Conservation (phyloP, 23 tunicate genomes). For the Trididemnum nubilum region DNA sequence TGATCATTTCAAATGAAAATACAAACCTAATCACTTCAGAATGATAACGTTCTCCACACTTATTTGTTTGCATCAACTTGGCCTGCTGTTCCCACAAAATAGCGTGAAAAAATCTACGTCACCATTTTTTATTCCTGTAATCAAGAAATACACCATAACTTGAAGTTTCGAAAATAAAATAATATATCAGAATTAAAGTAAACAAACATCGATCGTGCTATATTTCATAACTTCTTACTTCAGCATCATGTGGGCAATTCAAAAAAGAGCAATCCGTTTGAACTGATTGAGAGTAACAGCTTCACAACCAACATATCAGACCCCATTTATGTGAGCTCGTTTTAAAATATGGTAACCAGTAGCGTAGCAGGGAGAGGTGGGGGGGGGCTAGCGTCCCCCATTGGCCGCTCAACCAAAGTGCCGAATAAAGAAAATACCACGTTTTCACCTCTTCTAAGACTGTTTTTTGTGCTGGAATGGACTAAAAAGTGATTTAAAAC, state of each 20-base stretch:
- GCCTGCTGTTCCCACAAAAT: not conserved
- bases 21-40: not conserved
- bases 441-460: too few relatives aligned
- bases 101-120: not conserved
- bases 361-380: too few relatives aligned
- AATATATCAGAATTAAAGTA: not conserved
- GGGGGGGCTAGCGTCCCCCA: too few relatives aligned
- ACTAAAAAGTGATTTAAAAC: too few relatives aligned
- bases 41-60: not conserved
- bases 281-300: not conserved
- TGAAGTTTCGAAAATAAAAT: not conserved
- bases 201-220: not conserved
- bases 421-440: too few relatives aligned
- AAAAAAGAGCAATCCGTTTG: not conserved
- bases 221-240: not conserved
- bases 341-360: not conserved
- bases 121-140: not conserved
- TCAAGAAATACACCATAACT: not conserved
- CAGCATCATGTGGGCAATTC: not conserved
- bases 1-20: not conserved
- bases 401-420: too few relatives aligned
- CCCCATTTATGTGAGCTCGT: not conserved
- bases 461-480: too few relatives aligned
- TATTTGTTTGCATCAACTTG: not conserved
- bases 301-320: not conserved